Base-by-base conservation (phyloP, 2,113 vertebrate species). In the Ramphastos sulfuratus region DNA sequence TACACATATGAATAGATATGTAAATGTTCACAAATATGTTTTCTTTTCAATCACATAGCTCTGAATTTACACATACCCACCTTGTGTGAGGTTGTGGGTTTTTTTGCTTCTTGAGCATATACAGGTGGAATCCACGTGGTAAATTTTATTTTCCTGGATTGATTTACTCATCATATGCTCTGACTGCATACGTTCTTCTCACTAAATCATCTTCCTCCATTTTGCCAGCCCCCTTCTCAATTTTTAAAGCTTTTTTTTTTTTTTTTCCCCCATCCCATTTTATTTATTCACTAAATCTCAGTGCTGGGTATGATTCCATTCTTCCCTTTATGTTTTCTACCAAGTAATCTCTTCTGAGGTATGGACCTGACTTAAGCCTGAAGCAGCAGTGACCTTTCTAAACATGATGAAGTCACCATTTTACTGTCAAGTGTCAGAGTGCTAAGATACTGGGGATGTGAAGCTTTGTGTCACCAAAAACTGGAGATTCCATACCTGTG, bases 101-200 rank as follows among this genome's bases (percentile, higher is more conserved):
- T 92, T 82, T 82, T 82, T 85, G 28, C 28, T 76, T 88, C 42
- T 30, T 21, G 21, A 48, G 44, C 70, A 17, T 27, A 16, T 74
- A 59, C 74, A 86, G 54, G 75, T 67, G 37, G 39, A 90, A 77
- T 48, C 52, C 30, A 33, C 15, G 9, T 82, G 37, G 42, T 61
- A 88, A 77, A 82, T 96, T 74, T 74, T 73, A 48, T 78, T 88
- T 86, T 80, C 37, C 17, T 91, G 65, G 64, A 12, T 75, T 85
- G 82, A 89, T 93, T 74, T 92, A 79, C 92, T 87, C 52, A 78
- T 85, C 6, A 2, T 91, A 17, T 3, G 4, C n/a, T 46, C 59
- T 81, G 71, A 85, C 73, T 77, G n/a, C 44, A 19, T 95, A 35
- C 33, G 16, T 81, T 90, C 35, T 85, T 35, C 56, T 82, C 48